Evolutionary conservation across 1,140 invertebrate genomes (phyloP), one percentile per base, ranked within the genome.

Genomic region (Lutraria rhynchaena): DNA sequence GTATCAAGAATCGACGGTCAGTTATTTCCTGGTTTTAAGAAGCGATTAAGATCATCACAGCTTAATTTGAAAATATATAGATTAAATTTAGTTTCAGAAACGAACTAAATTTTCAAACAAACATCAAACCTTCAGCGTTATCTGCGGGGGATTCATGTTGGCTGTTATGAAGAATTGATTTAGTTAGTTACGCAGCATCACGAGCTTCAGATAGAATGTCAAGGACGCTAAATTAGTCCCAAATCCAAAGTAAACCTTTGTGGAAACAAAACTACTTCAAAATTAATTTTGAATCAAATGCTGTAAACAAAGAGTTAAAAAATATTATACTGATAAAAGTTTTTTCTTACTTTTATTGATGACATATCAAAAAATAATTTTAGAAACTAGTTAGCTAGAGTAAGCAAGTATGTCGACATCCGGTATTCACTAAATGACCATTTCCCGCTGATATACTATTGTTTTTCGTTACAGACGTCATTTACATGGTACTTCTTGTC

Each of bases 121-220:
- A 44, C 44, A 24, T 13, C 65, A 1, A 37, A 76, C 73, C 57
- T 76, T 76, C 33, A 76, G 57, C 9, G 73, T 63, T 4, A 76
- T 35, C 63, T 63, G 57, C 63, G 73, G 73, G 19, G 73, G 73
- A 49, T 76, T 76, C 73, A 76, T 46, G 24, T 49, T 61, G 57
- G 9, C 7, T 55, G 24, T 33, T 57, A 17, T 19, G n/a, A 35
- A 53, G 11, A 46, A 74, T 74, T 74, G 70, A 57, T 57, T 60
- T n/a, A 27, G n/a, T 31, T 29, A 35, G 19, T 63, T 63, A 76
- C 73, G 73, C 73, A 76, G 73, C 73, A 76, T 76, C 73, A 76
- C 73, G 41, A 76, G 57, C 58, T 63, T 49, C 57, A 63, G 24
- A 15, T 19, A 19, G 15, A 75, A 57, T 22, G 35, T 63, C 44